These are phyloP conservation scores for Hypotaenidia okinawae DNA, from an alignment of 2,797 vertebrate species.

Conservation along the genomic window DNA sequence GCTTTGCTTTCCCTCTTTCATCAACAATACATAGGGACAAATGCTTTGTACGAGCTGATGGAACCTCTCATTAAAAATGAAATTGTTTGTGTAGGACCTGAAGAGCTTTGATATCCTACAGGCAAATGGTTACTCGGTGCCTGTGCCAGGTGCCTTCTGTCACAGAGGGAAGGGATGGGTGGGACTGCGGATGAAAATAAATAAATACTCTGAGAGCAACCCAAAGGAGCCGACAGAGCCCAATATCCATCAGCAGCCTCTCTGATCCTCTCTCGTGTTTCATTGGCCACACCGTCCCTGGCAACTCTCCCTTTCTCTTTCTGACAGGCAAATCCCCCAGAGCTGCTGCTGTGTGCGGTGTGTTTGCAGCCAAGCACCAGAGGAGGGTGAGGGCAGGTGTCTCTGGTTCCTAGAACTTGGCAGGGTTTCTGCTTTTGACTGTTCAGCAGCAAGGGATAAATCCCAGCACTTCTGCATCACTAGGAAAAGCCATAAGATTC, in stretches of 20 bases:
- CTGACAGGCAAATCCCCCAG: neutral
- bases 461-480: neutral
- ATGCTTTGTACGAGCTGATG: neutral
- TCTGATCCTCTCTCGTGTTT: neutral
- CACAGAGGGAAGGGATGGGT: neutral
- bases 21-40: neutral
- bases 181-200: conserved; percentile 26
- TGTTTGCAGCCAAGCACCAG: neutral
- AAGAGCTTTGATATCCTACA: neutral
- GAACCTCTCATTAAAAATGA: conserved; percentile 3
- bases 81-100: neutral
- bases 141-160: neutral
- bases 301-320: neutral
- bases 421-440: neutral
- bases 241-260: neutral
- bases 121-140: neutral
- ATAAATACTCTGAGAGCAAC: neutral
- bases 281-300: neutral
- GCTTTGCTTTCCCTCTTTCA: neutral
- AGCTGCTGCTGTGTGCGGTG: neutral
- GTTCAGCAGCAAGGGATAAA: neutral
- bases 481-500: neutral
- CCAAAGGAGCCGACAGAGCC: neutral
- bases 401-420: neutral
- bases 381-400: conserved; percentile 28